Conservation (phyloP, 2,113 vertebrate genomes). For the Canis aureus region DNA sequence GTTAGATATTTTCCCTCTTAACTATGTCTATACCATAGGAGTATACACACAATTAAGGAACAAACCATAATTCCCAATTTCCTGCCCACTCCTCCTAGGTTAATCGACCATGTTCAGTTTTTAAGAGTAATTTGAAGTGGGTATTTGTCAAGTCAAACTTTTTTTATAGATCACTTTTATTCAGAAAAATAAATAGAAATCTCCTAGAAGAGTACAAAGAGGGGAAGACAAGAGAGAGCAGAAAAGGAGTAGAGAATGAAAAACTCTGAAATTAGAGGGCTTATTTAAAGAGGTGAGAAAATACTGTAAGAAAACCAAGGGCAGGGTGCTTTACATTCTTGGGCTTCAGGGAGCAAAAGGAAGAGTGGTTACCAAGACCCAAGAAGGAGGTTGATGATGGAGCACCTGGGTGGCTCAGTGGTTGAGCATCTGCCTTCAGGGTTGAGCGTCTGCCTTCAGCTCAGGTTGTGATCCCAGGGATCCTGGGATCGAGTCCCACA, state of each 20-base stretch:
- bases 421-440: too few species aligned
- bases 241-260: neutral
- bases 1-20: neutral
- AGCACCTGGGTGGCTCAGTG: too few species aligned
- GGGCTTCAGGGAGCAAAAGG: neutral
- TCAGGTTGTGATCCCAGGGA: too few species aligned
- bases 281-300: neutral
- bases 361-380: neutral
- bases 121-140: slow-evolving; percentile 30
- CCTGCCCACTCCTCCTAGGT: neutral
- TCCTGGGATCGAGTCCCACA: too few species aligned
- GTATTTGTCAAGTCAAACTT: slow-evolving; percentile 2
- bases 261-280: neutral
- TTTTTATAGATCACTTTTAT: neutral
- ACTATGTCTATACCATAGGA: neutral
- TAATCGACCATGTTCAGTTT: neutral
- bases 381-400: neutral
- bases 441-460: too few species aligned
- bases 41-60: neutral
- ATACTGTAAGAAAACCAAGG: neutral
- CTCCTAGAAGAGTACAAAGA: neutral
- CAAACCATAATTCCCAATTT: neutral
- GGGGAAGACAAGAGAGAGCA: neutral
- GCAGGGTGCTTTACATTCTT: neutral
- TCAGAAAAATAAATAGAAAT: neutral